Evolutionary conservation across 2,113 vertebrate genomes (phyloP).

Genomic region (Anser brachyrhynchus): DNA sequence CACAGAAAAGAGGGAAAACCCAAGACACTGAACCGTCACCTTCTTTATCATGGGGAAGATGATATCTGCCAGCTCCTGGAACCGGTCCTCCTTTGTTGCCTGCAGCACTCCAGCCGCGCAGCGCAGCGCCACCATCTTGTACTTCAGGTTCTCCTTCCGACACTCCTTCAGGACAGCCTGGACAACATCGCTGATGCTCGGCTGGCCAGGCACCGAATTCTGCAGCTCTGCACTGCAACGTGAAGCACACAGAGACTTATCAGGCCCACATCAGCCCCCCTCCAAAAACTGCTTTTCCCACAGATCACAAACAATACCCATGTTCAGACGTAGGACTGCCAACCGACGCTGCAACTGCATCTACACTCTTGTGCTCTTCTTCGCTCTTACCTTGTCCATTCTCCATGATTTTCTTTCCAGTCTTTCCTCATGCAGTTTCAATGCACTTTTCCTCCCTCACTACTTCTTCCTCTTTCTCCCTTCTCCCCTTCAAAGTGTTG

Average conservation of each 20-base stretch:
- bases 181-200: constrained; percentile 81
- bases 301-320: background rate
- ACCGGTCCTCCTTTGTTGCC: constrained; percentile 87
- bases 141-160: constrained; percentile 88
- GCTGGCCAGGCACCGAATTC: constrained; percentile 85
- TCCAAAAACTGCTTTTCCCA: fast-evolving
- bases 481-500: background rate
- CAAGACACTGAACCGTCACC: constrained; percentile 72
- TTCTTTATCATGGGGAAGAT: constrained; percentile 93
- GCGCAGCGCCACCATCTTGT: constrained; percentile 89
- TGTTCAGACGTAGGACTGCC: background rate
- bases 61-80: constrained; percentile 87
- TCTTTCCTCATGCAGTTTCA: background rate
- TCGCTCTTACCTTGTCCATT: background rate
- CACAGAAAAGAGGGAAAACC: background rate
- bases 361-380: background rate
- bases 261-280: background rate
- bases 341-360: background rate
- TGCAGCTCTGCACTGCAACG: constrained; percentile 80
- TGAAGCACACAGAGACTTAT: background rate
- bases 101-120: constrained; percentile 86
- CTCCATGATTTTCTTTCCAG: background rate
- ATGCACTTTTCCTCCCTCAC: background rate
- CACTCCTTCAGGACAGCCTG: constrained; percentile 92
- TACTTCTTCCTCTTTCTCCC: background rate